Percentiles rank a stretch among this genome's conserved stretches.
phyloP scores from a whole-genome alignment of 37 sponge, comb jelly and placozoan species.

The Chondrilla cf. caribensis region DNA sequence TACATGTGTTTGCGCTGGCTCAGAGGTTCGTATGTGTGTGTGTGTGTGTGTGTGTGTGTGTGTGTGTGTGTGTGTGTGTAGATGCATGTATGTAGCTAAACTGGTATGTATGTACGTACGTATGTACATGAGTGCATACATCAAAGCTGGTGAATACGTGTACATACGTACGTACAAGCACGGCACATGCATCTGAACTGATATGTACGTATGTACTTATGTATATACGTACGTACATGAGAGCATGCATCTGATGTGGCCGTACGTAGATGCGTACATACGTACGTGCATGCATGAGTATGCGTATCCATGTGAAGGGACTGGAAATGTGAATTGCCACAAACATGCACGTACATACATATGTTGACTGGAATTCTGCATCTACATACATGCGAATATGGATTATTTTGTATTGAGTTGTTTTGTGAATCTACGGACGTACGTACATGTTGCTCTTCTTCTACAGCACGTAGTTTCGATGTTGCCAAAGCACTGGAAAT shows the following conservation, averaged over 20 bases:
- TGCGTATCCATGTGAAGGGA: too few species aligned
- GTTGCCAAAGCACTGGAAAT: slow-evolving; percentile 52
- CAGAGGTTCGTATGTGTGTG: slow-evolving; percentile 29
- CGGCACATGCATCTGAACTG: neutral
- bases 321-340: too few species aligned
- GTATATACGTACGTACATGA: neutral
- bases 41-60: neutral
- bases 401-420: too few species aligned
- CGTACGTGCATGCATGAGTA: neutral
- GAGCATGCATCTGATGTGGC: too few species aligned
- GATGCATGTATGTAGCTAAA: too few species aligned
- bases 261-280: neutral
- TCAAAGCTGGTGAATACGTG: too few species aligned
- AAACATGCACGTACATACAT: too few species aligned
- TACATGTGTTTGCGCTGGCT: slow-evolving; percentile 60
- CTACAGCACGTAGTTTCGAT: slow-evolving; percentile 56
- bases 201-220: neutral
- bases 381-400: too few species aligned
- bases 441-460: neutral
- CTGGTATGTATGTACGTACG: neutral
- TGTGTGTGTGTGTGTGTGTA: neutral
- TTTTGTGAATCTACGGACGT: too few species aligned
- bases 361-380: too few species aligned
- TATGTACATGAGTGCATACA: neutral
- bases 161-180: too few species aligned